Conservation (phyloP, 2,113 vertebrate genomes). For the Plecotus auritus region DNA sequence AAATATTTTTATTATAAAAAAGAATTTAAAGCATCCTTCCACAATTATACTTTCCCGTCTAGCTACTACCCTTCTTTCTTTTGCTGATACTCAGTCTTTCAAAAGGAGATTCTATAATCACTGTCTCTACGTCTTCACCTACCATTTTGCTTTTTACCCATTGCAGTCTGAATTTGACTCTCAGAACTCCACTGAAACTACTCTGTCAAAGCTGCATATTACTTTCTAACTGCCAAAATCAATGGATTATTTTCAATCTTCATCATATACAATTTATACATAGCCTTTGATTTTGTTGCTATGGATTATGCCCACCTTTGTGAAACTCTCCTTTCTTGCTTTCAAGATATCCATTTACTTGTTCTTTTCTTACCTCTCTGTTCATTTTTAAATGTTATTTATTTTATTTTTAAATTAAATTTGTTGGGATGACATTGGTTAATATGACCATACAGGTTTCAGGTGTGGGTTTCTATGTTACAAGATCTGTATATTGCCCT, state of each 20-base stretch:
- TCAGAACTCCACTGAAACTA: neutral
- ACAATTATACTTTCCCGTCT: neutral
- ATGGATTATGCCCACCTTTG: neutral
- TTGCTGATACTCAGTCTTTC: neutral
- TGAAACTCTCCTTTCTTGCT: slow-evolving; percentile 8
- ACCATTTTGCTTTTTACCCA: neutral
- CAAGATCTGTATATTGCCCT: too few relatives aligned
- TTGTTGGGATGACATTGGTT: too few relatives aligned
- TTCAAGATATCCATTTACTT: neutral
- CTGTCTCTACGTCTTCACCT: neutral
- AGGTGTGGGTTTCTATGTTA: too few relatives aligned
- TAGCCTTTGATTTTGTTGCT: neutral
- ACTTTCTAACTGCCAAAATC: neutral
- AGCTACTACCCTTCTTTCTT: neutral
- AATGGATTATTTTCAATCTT: slow-evolving; percentile 19
- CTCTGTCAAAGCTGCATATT: neutral
- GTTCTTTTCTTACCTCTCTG: neutral
- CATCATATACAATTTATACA: neutral
- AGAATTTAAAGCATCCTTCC: neutral
- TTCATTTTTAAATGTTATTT: neutral
- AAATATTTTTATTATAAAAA: slow-evolving; percentile 32
- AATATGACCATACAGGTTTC: too few relatives aligned
- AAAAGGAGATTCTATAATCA: neutral
- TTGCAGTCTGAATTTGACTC: neutral
- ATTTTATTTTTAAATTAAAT: too few relatives aligned